These are phyloP conservation scores for Labroides dimidiatus DNA, from an alignment of 2,797 vertebrate species.

Conservation along the genomic window DNA sequence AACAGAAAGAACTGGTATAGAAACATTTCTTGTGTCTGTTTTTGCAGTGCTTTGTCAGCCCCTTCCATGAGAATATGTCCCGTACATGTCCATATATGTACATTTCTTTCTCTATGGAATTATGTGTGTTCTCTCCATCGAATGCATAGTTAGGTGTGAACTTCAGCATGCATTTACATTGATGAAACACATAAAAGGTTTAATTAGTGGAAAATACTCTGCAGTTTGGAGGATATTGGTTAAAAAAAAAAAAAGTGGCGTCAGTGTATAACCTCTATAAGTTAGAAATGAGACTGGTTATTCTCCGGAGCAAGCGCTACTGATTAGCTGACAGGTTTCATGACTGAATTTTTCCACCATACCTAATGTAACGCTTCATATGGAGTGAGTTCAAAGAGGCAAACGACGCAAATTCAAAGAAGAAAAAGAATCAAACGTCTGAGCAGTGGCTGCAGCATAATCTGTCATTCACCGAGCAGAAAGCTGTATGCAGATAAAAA, in stretches of 20 bases:
- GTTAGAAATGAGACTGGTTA: constrained; percentile 1
- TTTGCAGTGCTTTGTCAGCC: too few relatives aligned
- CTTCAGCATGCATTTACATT: not conserved
- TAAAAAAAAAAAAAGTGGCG: not conserved
- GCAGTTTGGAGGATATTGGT: not conserved
- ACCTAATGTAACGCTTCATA: not conserved
- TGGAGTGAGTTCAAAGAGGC: not conserved
- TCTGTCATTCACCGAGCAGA: too few relatives aligned
- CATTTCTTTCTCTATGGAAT: not conserved
- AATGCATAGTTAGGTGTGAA: not conserved
- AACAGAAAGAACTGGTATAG: too few relatives aligned
- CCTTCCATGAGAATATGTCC: too few relatives aligned
- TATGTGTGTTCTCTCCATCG: not conserved
- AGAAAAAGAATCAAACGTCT: not conserved
- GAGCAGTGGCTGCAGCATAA: too few relatives aligned
- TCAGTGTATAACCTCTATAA: not conserved
- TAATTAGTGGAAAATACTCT: not conserved
- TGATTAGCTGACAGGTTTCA: constrained; percentile 15
- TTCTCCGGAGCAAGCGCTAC: not conserved
- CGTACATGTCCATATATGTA: not conserved
- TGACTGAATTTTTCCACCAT: constrained; percentile 1
- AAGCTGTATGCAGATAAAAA: too few relatives aligned
- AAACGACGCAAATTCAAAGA: not conserved
- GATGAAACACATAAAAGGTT: not conserved
- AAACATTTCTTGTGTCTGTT: too few relatives aligned